Base-by-base conservation (phyloP, 2,888 invertebrate species). In the Coremacera marginata region DNA sequence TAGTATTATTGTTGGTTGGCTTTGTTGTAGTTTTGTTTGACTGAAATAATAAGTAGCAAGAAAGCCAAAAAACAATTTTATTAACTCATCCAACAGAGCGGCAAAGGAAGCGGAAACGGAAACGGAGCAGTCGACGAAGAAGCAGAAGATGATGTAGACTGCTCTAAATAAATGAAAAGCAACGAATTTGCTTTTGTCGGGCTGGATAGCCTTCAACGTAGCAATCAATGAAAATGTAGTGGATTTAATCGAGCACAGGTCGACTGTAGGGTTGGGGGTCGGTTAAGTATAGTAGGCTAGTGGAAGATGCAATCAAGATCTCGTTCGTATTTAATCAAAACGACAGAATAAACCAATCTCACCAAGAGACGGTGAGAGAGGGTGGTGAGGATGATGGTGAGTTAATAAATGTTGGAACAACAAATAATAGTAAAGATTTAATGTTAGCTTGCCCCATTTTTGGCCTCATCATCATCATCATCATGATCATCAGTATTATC, bases 51-150 rank as follows among this genome's bases (percentile, higher is more conserved):
- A 55, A 55, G 55, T 9, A 55, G 22, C 22, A 55, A 19, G 55
- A 55, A 55, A 55, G 22, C 22, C 19, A n/a, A 55, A 55, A 55
- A 55, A 55, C 55, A 55, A 55, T 55, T 55, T 55, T 55, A 55
- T 55, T 55, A 55, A 55, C 55, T 55, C 55, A 22, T 19, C 14
- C 22, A 22, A n/a, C 55, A 55, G n/a, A 19, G 22, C 11, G 55
- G 22, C 19, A n/a, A 55, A 19, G 55, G 19, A 22, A 55, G 22
- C 55, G 55, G 55, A 55, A 55, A 55, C 55, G 52, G 52, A 52
- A 52, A 19, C 52, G 22, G 8, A 22, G 19, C 55, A 22, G 19
- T n/a, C 55, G 22, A 22, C 55, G 55, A 22, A 55, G 22, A 55
- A 19, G 19, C 55, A 7, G 55, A 19, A 22, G 19, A 19, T 5